phyloP scores from a whole-genome alignment of 2,888 invertebrate species.

The Leuctra nigra region DNA sequence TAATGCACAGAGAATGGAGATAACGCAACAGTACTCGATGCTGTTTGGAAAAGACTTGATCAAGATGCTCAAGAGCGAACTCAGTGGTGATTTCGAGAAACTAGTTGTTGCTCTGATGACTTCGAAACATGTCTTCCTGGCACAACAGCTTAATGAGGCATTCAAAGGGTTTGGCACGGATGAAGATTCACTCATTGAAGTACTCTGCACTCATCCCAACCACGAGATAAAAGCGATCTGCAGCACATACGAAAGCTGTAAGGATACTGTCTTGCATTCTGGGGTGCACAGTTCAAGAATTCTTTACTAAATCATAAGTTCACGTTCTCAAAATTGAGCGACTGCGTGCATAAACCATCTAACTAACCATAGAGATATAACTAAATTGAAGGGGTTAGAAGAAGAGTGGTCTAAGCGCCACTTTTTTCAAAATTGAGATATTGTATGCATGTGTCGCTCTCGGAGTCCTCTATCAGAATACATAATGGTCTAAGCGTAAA shows the following conservation, averaged over 20 bases:
- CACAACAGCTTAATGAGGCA: slow-evolving; percentile 75
- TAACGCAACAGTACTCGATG: slow-evolving; percentile 74
- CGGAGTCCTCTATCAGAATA: no score
- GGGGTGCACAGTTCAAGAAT: background rate
- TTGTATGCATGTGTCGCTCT: no score
- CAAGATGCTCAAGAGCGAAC: slow-evolving; percentile 79
- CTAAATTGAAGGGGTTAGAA: no score
- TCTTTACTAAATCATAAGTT: no score
- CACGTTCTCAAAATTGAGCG: no score
- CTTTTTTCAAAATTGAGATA: no score
- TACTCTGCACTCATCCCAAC: slow-evolving; percentile 82
- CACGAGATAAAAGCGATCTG: slow-evolving; percentile 74
- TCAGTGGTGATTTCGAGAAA: slow-evolving; percentile 82
- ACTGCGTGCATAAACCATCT: no score
- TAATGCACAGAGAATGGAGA: slow-evolving; percentile 79
- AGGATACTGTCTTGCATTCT: no score
- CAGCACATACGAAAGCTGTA: slow-evolving; percentile 67
- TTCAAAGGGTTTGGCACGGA: slow-evolving; percentile 78
- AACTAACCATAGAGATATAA: no score
- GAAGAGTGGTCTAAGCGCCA: no score
- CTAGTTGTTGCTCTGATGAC: slow-evolving; percentile 77
- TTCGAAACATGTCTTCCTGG: slow-evolving; percentile 76
- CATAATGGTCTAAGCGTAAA: no score
- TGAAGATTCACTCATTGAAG: slow-evolving; percentile 80
- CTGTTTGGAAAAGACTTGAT: slow-evolving; percentile 74